These are phyloP conservation scores for Atlantisia rogersi DNA, from an alignment of 2,113 vertebrate species.

Conservation along the genomic window DNA sequence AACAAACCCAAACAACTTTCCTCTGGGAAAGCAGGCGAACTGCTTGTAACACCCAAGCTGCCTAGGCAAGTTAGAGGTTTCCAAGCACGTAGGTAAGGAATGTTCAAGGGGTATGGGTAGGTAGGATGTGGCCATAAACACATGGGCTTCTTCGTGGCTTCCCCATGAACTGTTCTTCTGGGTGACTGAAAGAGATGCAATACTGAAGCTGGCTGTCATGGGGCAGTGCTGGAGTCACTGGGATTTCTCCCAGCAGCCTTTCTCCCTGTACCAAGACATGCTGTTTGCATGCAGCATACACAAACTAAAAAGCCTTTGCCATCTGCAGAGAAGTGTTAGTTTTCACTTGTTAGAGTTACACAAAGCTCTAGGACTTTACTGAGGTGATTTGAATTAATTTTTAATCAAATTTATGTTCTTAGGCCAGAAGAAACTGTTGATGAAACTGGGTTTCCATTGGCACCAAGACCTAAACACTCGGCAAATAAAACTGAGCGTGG, in stretches of 20 bases:
- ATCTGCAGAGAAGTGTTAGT: background rate
- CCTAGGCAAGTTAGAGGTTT: background rate
- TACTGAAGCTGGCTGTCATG: background rate
- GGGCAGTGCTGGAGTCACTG: background rate
- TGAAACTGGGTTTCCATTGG: conserved; percentile 37
- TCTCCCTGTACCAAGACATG: background rate
- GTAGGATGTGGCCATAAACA: background rate
- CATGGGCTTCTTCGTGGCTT: background rate
- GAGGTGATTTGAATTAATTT: background rate
- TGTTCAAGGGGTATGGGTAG: background rate
- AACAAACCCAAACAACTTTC: background rate
- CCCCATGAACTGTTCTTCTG: background rate
- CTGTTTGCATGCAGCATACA: background rate
- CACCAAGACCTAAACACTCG: conserved; percentile 6
- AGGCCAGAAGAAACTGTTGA: background rate
- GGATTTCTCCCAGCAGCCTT: background rate
- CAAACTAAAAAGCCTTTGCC: background rate
- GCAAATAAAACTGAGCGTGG: conserved; percentile 18
- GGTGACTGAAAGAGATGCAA: background rate
- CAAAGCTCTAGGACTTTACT: background rate
- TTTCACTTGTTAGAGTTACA: background rate
- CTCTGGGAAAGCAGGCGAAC: background rate
- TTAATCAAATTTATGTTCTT: conserved; percentile 6
- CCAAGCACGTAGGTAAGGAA: background rate
- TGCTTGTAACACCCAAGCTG: background rate